These are phyloP conservation scores for Atta texana DNA, from an alignment of 1,140 invertebrate species.

Conservation along the genomic window DNA sequence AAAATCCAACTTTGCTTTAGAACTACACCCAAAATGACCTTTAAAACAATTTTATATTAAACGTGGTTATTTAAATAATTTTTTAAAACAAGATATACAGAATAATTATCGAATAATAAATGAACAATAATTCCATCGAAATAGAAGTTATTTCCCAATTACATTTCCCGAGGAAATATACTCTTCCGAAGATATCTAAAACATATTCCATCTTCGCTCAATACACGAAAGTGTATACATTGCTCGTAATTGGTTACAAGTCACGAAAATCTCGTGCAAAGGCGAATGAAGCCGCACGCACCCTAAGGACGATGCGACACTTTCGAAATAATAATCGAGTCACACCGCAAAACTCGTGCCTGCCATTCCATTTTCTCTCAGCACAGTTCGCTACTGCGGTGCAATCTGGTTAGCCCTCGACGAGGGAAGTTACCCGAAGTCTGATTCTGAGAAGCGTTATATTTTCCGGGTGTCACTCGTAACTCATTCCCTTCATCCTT, in stretches of 20 bases:
- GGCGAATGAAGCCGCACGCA: not conserved
- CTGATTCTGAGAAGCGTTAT: constrained; percentile 41
- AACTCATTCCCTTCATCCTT: constrained; percentile 59
- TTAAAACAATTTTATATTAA: not conserved
- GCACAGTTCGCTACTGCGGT: constrained; percentile 5
- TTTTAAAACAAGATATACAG: not conserved
- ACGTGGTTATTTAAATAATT: not conserved
- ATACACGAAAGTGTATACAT: constrained; percentile 11
- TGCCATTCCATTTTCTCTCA: constrained; percentile 23
- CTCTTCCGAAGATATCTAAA: not conserved
- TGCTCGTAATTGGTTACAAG: not conserved
- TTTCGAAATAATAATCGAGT: constrained; percentile 58
- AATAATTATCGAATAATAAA: not conserved
- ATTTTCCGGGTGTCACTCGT: constrained; percentile 54
- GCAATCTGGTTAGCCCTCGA: constrained; percentile 46
- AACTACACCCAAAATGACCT: not conserved
- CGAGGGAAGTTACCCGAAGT: constrained; percentile 28
- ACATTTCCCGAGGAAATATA: no score
- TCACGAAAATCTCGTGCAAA: not conserved
- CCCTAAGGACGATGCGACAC: not conserved
- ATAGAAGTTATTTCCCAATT: not conserved
- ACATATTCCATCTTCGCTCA: not conserved
- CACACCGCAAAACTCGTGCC: not conserved
- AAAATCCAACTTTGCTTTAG: not conserved
- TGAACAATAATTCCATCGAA: not conserved